phyloP scores from a whole-genome alignment of 2,113 vertebrate species.

The Dasypus novemcinctus region DNA sequence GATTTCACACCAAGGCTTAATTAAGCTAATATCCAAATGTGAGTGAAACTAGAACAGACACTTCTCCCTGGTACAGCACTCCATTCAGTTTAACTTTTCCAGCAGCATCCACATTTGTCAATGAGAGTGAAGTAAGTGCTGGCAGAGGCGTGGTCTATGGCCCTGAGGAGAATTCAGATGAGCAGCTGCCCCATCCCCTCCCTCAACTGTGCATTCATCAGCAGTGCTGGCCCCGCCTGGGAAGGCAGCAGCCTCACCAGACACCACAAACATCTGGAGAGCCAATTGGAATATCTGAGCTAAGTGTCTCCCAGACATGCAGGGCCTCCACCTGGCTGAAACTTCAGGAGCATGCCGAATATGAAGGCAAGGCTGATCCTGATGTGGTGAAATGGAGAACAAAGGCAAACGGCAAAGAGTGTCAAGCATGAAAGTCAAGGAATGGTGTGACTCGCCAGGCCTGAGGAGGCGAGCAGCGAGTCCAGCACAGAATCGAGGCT shows the following conservation, averaged over 20 bases:
- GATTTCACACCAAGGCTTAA: constrained; percentile 27
- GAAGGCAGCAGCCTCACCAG: neutral
- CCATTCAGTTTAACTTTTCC: constrained; percentile 13
- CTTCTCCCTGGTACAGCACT: neutral
- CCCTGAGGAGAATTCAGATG: neutral
- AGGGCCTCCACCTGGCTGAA: neutral
- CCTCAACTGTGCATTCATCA: neutral
- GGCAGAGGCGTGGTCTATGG: neutral
- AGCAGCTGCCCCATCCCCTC: neutral
- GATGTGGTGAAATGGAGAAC: rapidly evolving
- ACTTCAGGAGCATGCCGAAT: neutral
- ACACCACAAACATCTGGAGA: neutral
- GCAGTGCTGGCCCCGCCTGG: too few relatives aligned
- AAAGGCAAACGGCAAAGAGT: neutral
- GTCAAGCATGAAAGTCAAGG: neutral
- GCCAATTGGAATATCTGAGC: neutral
- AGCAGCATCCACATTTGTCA: neutral
- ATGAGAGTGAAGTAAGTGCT: neutral
- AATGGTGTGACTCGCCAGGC: neutral
- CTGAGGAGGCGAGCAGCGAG: neutral
- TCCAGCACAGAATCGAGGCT: neutral
- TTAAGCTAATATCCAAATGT: constrained; percentile 30
- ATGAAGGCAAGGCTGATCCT: neutral
- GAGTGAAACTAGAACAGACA: neutral
- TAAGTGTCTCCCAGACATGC: neutral